Conservation (phyloP, 2,888 invertebrate species). For the Parnassius orleans region DNA sequence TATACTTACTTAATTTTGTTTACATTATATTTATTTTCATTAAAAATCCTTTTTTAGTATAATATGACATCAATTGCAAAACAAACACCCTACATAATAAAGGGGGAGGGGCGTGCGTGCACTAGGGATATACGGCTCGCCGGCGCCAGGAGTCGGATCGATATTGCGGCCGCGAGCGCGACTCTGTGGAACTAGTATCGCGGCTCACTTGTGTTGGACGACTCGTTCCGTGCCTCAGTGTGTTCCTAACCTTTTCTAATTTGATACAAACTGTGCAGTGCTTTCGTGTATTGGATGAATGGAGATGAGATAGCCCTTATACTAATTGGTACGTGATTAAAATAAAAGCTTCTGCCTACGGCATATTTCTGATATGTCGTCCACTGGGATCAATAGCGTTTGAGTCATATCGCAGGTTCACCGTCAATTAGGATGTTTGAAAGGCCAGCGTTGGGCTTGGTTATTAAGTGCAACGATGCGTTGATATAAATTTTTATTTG, state of each 20-base stretch:
- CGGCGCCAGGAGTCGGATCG: slow-evolving; percentile 76
- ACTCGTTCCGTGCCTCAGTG: slow-evolving; percentile 35
- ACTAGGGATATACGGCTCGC: slow-evolving; percentile 75
- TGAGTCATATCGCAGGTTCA: slow-evolving; percentile 3
- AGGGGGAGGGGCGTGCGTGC: slow-evolving; percentile 70
- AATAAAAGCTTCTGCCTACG: background rate
- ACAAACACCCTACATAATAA: slow-evolving; percentile 31
- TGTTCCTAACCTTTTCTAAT: slow-evolving; percentile 38
- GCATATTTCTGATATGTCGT: background rate
- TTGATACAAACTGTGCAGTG: slow-evolving; percentile 38
- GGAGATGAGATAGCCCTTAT: slow-evolving; percentile 68
- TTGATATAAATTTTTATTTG: slow-evolving; percentile 3
- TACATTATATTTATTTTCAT: background rate
- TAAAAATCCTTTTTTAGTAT: background rate
- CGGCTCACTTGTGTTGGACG: slow-evolving; percentile 58
- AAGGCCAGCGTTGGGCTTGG: background rate
- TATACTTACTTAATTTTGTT: background rate
- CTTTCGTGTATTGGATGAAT: slow-evolving; percentile 45
- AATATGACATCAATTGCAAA: background rate
- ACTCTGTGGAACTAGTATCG: slow-evolving; percentile 50
- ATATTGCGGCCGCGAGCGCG: slow-evolving; percentile 58
- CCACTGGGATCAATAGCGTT: slow-evolving; percentile 4
- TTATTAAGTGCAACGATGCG: background rate
- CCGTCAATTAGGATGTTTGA: slow-evolving; percentile 1
- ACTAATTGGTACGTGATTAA: slow-evolving; percentile 50